Percentiles rank a stretch among this genome's conserved stretches.
Conservation (phyloP, 2,113 vertebrate genomes). For the Myxocyprinus asiaticus region DNA sequence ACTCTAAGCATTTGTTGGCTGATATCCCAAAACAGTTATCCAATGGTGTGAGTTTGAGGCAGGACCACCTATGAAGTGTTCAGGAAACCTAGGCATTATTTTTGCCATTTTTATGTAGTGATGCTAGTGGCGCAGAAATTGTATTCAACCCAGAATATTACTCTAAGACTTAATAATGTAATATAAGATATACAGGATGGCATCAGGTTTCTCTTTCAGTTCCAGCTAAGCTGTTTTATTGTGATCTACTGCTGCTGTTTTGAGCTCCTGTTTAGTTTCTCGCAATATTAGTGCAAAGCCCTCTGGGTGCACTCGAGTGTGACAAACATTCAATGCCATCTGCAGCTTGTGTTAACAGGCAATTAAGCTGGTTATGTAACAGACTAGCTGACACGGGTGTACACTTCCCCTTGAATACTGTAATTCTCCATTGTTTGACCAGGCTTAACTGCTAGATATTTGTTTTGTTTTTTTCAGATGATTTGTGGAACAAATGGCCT, state of each 20-base stretch:
- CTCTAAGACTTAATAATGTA: no score
- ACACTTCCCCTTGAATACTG: constrained; percentile 8
- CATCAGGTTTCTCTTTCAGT: no score
- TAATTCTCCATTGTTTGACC: constrained; percentile 11
- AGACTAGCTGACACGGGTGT: background rate
- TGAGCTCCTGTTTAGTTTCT: constrained; percentile 20
- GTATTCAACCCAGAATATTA: no score
- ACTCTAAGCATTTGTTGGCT: no score
- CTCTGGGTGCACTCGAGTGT: constrained; percentile 27
- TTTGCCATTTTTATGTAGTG: no score
- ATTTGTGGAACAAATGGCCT: background rate
- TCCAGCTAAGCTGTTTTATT: no score
- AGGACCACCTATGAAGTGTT: no score
- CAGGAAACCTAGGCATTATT: no score
- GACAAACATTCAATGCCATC: constrained; percentile 9
- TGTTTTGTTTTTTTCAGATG: background rate
- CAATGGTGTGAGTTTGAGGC: no score
- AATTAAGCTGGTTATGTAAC: constrained; percentile 29
- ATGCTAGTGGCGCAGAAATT: no score
- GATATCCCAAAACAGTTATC: no score
- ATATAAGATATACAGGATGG: no score
- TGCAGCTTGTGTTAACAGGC: constrained; percentile 22
- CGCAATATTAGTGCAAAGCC: constrained; percentile 30
- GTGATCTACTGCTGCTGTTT: background rate
- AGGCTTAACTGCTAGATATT: constrained; percentile 3